These are phyloP conservation scores for Periplaneta americana DNA, from an alignment of 1,140 invertebrate genomes.

Conservation along the genomic window DNA sequence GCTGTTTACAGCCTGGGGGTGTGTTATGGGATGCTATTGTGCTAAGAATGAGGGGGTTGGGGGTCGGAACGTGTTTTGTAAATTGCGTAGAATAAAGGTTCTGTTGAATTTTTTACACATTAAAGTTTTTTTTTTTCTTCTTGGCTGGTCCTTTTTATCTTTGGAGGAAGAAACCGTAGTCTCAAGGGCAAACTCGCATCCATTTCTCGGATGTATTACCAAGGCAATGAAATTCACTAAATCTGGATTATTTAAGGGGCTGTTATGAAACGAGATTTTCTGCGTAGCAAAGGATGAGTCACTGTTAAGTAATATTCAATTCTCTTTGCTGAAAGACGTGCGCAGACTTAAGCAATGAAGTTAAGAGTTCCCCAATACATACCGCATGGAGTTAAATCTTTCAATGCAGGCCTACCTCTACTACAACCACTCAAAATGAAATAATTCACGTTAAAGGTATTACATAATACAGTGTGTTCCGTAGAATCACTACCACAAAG, in stretches of 20 bases:
- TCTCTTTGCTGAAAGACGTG: too few species aligned
- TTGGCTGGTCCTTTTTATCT: not conserved
- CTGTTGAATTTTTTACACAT: too few species aligned
- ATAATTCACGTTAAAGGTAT: too few species aligned
- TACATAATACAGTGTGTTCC: too few species aligned
- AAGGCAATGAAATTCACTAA: not conserved
- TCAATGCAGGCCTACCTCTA: too few species aligned
- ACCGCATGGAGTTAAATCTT: too few species aligned
- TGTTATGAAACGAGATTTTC: not conserved
- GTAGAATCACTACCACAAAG: too few species aligned
- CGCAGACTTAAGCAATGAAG: too few species aligned
- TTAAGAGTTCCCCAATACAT: too few species aligned
- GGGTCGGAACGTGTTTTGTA: not conserved
- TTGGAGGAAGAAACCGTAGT: not conserved
- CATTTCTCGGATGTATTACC: not conserved
- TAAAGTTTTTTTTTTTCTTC: not conserved
- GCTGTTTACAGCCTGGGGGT: not conserved
- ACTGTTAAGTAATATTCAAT: too few species aligned
- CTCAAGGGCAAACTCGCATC: not conserved
- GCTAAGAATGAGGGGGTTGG: not conserved
- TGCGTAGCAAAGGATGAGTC: too few species aligned
- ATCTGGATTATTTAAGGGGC: not conserved
- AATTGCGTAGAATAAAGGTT: not conserved
- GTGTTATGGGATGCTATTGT: not conserved
- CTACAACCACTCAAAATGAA: too few species aligned